A percentile compares a stretch with the other conserved stretches of the same genome.
Evolutionary conservation across 2,888 invertebrate species (phyloP).

Genomic region (Falcaria lacertinaria): DNA sequence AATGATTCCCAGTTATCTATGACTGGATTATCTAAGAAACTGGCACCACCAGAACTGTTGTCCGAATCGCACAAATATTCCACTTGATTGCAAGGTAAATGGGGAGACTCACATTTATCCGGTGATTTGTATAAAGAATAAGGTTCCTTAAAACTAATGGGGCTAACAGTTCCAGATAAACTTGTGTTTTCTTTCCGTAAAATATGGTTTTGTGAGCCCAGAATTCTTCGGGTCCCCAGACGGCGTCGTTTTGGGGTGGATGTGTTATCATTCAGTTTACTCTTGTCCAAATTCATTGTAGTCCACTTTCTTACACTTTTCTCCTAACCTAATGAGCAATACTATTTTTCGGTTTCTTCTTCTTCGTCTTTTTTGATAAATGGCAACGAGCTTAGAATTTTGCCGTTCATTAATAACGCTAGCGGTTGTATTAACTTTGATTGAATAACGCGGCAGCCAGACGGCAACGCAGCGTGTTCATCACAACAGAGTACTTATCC

Average conservation of each 20-base stretch:
- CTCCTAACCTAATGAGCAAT: background rate
- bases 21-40: conserved; percentile 6
- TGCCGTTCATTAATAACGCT: no score
- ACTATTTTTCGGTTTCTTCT: no score
- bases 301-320: background rate
- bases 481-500: no score
- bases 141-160: conserved; percentile 27
- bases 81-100: conserved; percentile 67
- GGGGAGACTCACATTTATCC: conserved; percentile 54
- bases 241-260: conserved; percentile 64
- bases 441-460: no score
- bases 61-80: conserved; percentile 59
- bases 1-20: conserved; percentile 46
- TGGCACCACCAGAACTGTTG: conserved; percentile 26
- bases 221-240: conserved; percentile 43
- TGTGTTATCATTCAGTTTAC: conserved; percentile 24
- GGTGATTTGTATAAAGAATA: conserved; percentile 9
- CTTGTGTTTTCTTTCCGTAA: conserved; percentile 14
- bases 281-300: conserved; percentile 30
- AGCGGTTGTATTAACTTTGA: no score
- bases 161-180: conserved; percentile 27
- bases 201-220: conserved; percentile 23
- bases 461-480: no score
- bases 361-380: no score
- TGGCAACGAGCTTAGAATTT: no score